Evolutionary conservation across 1,140 invertebrate genomes (phyloP), one percentile per base, ranked within the genome.

Genomic region (Copidosoma floridanum): DNA sequence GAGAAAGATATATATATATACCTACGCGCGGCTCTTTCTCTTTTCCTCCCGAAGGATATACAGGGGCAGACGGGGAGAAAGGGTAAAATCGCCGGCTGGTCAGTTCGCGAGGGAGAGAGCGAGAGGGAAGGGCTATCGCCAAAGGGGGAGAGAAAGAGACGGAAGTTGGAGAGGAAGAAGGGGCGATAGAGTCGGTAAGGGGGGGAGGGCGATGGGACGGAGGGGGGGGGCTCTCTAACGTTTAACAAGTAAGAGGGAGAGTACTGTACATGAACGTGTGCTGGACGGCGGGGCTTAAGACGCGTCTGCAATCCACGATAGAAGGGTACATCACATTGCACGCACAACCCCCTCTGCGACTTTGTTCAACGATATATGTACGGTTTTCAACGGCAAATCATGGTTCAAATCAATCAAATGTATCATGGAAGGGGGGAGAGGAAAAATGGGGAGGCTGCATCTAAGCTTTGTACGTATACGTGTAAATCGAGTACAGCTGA

Each of bases 161-260:
- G 38, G 62, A 50, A 53, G 44, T 41, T 26, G 26, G 57, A 54
- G 50, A 60, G 52, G 21, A 47, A 58, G 63, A 58, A 57, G 61
- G 43, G 40, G 43, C 44, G 53, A 58, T 43, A 29, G 56, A 26
- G 29, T 38, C 46, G 24, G 44, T 47, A 70, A 69, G 70, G 70
- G 65, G 58, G 51, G 67, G 62, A 72, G 72, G 77, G 72, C 73
- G 69, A 69, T 70, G 53, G 37, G 55, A 71, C n/a, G 16, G 27
- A 18, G 18, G 29, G 12, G 37, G n/a, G 38, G 48, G 14, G 40
- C n/a, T 24, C n/a, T 10, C 20, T 20, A 20, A 24, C 18, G 24
- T 27, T 47, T 40, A 38, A 32, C n/a, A n/a, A n/a, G 56, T 38
- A 48, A 41, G 56, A 37, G 37, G 55, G 43, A 50, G 54, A 27